Evolutionary conservation across 2,113 vertebrate genomes (phyloP).

Genomic region (Oncorhynchus kisutch): DNA sequence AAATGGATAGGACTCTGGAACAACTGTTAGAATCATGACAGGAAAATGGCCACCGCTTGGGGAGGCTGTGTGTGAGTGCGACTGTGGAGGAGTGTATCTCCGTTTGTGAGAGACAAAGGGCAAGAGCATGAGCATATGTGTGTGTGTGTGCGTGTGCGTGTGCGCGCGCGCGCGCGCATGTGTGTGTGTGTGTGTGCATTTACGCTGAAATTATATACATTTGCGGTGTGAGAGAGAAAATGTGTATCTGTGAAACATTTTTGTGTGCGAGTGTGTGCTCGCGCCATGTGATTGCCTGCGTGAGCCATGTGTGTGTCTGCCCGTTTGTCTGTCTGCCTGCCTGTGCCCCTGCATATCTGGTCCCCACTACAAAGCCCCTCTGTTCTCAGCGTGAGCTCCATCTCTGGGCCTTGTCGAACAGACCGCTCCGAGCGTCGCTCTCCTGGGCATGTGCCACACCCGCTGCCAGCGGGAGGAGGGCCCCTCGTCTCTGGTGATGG

Average conservation of each 20-base stretch:
- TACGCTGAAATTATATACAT: no score
- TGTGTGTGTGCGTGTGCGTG: slow-evolving; percentile 8
- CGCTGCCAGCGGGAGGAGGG: slow-evolving; percentile 55
- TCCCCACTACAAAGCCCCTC: slow-evolving; percentile 70
- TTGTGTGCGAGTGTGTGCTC: slow-evolving; percentile 35
- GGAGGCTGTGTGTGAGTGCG: slow-evolving; percentile 30
- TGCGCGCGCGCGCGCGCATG: no score
- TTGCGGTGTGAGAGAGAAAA: slow-evolving; percentile 8
- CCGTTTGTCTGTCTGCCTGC: background rate
- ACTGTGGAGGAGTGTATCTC: background rate
- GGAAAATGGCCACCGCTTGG: slow-evolving; percentile 57
- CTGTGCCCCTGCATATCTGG: slow-evolving; percentile 56
- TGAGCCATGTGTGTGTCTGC: background rate
- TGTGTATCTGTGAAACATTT: slow-evolving; percentile 31
- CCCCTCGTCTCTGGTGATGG: slow-evolving; percentile 55
- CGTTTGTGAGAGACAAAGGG: slow-evolving; percentile 17
- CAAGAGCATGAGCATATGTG: slow-evolving; percentile 2
- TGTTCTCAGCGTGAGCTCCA: slow-evolving; percentile 69
- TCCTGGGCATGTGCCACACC: slow-evolving; percentile 61
- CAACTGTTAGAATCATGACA: slow-evolving; percentile 69
- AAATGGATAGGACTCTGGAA: slow-evolving; percentile 48
- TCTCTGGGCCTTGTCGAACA: slow-evolving; percentile 70
- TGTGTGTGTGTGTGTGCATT: background rate
- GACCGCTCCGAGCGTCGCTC: slow-evolving; percentile 61
- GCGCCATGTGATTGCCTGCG: slow-evolving; percentile 31